phyloP scores from a whole-genome alignment of 2,113 vertebrate genomes.

The Pteruthius melanotis region DNA sequence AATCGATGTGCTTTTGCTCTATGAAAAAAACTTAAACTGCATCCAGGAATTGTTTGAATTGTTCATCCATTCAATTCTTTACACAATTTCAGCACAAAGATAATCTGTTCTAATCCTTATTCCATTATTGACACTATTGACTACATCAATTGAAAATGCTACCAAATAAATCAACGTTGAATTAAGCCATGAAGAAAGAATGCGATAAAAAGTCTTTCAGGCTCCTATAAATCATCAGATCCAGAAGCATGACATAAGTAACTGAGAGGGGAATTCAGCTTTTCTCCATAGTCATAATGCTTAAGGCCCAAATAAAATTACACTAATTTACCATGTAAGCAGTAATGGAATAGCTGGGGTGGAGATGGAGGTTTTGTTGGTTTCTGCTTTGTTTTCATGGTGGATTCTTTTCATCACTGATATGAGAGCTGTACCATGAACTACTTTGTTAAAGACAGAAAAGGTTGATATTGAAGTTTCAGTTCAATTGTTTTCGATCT shows the following conservation, averaged over 20 bases:
- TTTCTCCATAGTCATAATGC: constrained; percentile 24
- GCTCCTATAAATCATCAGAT: constrained; percentile 60
- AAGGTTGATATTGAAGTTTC: constrained; percentile 77
- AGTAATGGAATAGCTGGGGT: neutral
- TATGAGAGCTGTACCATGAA: neutral
- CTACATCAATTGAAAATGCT: constrained; percentile 41
- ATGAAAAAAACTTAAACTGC: neutral
- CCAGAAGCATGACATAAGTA: constrained; percentile 29
- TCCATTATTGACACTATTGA: constrained; percentile 68
- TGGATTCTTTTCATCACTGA: neutral
- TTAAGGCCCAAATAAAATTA: constrained; percentile 45
- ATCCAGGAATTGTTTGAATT: neutral
- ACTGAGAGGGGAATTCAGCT: constrained; percentile 44
- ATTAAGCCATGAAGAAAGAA: constrained; percentile 70
- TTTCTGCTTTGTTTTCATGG: constrained; percentile 12
- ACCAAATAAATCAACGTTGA: constrained; percentile 68
- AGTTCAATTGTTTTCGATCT: constrained; percentile 82
- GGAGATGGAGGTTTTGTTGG: constrained; percentile 1
- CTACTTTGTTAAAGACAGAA: constrained; percentile 75
- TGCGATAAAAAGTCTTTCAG: constrained; percentile 61
- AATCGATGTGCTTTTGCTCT: neutral
- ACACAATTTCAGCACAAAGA: constrained; percentile 56
- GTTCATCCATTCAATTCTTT: constrained; percentile 5
- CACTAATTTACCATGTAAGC: constrained; percentile 52
- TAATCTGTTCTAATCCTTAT: constrained; percentile 72